These are phyloP conservation scores for Andrena praecox DNA, from an alignment of 2,888 invertebrate genomes.

Conservation along the genomic window DNA sequence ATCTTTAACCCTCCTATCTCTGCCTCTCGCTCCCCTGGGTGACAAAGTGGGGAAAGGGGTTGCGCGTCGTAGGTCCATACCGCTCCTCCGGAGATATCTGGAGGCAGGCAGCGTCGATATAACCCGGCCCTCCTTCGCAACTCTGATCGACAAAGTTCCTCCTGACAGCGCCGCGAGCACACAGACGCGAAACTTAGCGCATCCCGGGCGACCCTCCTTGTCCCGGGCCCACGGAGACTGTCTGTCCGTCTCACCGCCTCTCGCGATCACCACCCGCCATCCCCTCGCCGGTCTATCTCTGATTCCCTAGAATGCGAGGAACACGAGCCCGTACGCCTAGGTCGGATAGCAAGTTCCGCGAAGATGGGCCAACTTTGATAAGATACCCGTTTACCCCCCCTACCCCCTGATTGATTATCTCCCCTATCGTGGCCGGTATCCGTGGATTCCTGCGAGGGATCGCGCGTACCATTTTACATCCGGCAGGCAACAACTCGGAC, in stretches of 20 bases:
- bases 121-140: conserved; percentile 71
- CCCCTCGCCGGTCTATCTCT: neutral
- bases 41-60: conserved; percentile 12
- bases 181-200: conserved; percentile 66
- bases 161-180: conserved; percentile 67
- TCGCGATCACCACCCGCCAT: neutral
- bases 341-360: conserved; percentile 58
- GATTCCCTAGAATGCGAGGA: conserved; percentile 52
- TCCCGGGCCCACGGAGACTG: conserved; percentile 1
- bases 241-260: conserved; percentile 16
- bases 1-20: conserved; percentile 1
- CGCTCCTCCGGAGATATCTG: conserved; percentile 63
- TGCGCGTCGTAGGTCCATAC: conserved; percentile 41
- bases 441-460: conserved; percentile 45
- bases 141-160: conserved; percentile 79
- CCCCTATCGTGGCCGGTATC: conserved; percentile 59
- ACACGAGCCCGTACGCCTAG: conserved; percentile 52
- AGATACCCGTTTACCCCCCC: conserved; percentile 82
- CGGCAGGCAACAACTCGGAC: conserved; percentile 24
- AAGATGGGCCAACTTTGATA: conserved; percentile 83
- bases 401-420: conserved; percentile 82
- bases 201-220: conserved; percentile 46
- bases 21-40: neutral
- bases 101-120: conserved; percentile 63
- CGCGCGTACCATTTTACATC: conserved; percentile 44